Base-by-base conservation (phyloP, 2,797 vertebrate genomes). In the Ctenosaura bakeri region DNA sequence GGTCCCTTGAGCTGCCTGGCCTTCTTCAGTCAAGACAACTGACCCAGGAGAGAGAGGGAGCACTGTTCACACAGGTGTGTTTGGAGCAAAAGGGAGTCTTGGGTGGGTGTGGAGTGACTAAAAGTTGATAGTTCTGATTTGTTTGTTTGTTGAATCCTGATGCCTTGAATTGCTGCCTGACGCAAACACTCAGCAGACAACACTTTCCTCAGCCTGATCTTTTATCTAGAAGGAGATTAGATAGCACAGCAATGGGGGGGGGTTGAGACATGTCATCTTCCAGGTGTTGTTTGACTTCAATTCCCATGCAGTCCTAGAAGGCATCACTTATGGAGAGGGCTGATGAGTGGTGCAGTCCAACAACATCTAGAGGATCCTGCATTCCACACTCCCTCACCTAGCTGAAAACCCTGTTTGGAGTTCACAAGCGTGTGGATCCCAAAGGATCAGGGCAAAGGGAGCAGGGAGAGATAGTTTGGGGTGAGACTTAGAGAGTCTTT, bases 31-130 rank as follows among this genome's bases (percentile, higher is more conserved):
- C n/a, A 64, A 73, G 22, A 26, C 66, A 42, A 59, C 24, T 13
- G 62, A 54, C 56, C 46, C 32, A 73, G 29, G 32, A 38, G 20
- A 38, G 42, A 46, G 42, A 46, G 42, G 4, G 42, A 46, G n/a
- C 59, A 10, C 35, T 9, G 35, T 32, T 42, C 50, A 20, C 2
- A 35, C 84, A 90, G 86, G 62, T 88, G 62, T 69, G 85, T 90
- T 66, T 78, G 62, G 42, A 52, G 86, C 29, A 6, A 29, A 16
- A 62, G 16, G 85, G 35, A 66, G 20, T 0, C 6, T 26, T 9
- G 16, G 42, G 62, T 50, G 4, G 20, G 42, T 38, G 7, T 29
- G 14, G 8, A 20, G 38, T 29, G 4, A 24, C 9, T 18, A 50
- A 9, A 64, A 32, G 16, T 46, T 14, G 56, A 62, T 46, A n/a